Conservation (phyloP, 2,888 invertebrate species). For the Lochmaea crataegi region DNA sequence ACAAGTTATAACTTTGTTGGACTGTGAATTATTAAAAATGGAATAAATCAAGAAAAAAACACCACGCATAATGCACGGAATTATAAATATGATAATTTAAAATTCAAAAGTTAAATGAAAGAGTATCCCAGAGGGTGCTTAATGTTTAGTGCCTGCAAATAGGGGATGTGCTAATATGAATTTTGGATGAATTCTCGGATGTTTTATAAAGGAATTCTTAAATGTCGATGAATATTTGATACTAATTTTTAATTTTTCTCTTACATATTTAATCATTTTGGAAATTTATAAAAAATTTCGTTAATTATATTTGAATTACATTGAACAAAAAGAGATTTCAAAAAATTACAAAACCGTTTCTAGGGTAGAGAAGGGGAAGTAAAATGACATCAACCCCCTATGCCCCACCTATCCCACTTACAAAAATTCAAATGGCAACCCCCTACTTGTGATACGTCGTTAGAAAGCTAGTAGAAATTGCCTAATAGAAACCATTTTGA, state of each 20-base stretch:
- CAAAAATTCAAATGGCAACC: no score
- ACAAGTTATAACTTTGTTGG: background rate
- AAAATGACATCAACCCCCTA: no score
- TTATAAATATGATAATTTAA: slow-evolving; percentile 16
- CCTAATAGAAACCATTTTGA: no score
- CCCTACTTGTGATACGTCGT: no score
- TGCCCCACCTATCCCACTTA: no score
- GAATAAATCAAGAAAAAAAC: background rate
- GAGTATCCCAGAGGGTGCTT: slow-evolving; percentile 5
- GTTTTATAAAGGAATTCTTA: background rate
- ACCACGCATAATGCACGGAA: background rate
- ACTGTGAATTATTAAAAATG: background rate
- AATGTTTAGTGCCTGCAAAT: background rate
- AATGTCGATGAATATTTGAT: background rate
- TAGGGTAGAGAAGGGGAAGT: no score
- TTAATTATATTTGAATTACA: no score
- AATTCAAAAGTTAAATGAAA: slow-evolving; percentile 18
- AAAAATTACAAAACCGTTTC: no score
- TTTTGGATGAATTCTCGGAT: background rate
- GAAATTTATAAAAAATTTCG: no score
- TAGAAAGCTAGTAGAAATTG: no score
- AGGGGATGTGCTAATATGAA: slow-evolving; percentile 6
- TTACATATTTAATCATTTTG: background rate
- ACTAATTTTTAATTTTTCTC: background rate
- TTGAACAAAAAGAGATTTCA: no score